These are phyloP conservation scores for Branchipolynoe longqiensis DNA, from an alignment of 2,888 invertebrate genomes.

Conservation along the genomic window DNA sequence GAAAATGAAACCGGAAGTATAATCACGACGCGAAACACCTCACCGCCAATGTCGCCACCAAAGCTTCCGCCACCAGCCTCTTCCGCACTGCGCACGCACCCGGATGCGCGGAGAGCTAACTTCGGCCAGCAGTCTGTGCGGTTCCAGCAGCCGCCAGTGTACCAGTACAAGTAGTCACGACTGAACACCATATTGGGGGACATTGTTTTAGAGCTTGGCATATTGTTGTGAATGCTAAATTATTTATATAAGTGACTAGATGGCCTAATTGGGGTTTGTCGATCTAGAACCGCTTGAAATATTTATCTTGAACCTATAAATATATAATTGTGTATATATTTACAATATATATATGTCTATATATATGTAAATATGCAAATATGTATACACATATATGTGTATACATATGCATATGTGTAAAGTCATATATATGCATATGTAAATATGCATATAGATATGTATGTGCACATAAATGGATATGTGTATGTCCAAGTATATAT, in stretches of 20 bases:
- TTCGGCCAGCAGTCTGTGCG: not conserved
- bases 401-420: not conserved
- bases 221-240: no score
- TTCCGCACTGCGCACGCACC: constrained; percentile 27
- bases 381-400: not conserved
- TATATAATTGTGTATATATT: no score
- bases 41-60: constrained; percentile 14
- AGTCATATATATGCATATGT: not conserved
- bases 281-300: no score
- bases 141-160: constrained; percentile 37
- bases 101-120: not conserved
- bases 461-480: no score
- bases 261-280: not conserved
- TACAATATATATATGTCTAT: no score
- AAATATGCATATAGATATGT: not conserved
- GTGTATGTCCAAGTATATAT: not conserved
- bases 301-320: not conserved
- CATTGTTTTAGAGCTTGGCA: no score
- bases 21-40: not conserved
- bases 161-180: not conserved
- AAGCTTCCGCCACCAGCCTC: not conserved
- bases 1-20: constrained; percentile 34
- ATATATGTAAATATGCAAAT: no score
- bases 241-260: no score
- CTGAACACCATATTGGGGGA: no score